Evolutionary conservation across 2,888 invertebrate species (phyloP), one percentile per base, ranked within the genome.

Genomic region (Heterodera filipjevi): DNA sequence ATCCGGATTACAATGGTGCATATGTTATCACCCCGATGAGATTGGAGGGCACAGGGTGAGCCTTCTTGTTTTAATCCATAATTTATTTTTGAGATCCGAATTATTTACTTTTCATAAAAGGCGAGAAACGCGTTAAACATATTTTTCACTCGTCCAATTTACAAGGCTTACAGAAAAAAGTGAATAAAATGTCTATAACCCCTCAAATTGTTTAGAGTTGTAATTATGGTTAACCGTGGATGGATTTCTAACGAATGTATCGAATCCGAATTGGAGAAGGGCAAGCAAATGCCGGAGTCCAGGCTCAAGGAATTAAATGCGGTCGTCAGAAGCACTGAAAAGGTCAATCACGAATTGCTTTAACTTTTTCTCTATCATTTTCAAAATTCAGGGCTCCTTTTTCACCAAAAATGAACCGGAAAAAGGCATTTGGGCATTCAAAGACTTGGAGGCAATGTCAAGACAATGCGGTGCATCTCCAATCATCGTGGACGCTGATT

Each of bases 201-300:
- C n/a, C n/a, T n/a, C n/a, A n/a, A n/a, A n/a, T n/a, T n/a, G n/a
- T n/a, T 39, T 39, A 94, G 94, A 84, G 91, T 93, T 86, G 93
- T 93, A 22, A 94, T 98, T 82, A 91, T 98, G 79, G 92, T 98
- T 2, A 97, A 97, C 90, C 93, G 97, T 81, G 98, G 98, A 0
- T 98, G 96, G 96, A 92, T 97, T 6, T 93, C 94, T 16, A 91
- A 91, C 76, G 92, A 92, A 76, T 90, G 92, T 78, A 92, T 92
- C 75, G 90, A 93, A 72, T 92, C 93, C 70, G 91, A 91, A 76
- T 92, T 92, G 39, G 92, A 94, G 68, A 85, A 89, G 76, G 94
- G 93, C 6, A 94, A 93, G 10, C 93, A 94, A 90, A 59, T 19
- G 10, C 89, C 93, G 16, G 87, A 92, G 77, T 93, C 92, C 2